Conservation (phyloP, 2,113 vertebrate genomes). For the Rana temporaria region DNA sequence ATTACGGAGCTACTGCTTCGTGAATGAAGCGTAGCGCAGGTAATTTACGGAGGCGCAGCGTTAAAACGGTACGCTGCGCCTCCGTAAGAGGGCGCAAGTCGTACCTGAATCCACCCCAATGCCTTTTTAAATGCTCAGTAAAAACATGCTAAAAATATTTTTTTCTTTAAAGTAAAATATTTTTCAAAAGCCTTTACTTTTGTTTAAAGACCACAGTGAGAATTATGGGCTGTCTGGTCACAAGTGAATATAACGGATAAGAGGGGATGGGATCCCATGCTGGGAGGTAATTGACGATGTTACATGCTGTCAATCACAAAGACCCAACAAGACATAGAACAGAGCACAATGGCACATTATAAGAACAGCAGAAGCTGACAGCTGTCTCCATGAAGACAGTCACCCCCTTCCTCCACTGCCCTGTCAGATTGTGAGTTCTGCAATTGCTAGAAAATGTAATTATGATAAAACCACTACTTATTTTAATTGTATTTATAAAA, state of each 20-base stretch:
- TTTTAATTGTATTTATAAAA: too few species aligned
- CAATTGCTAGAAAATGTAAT: background rate
- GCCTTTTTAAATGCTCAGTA: too few species aligned
- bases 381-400: slow-evolving; percentile 15
- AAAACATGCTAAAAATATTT: too few species aligned
- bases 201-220: background rate
- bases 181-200: background rate
- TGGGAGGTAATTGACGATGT: slow-evolving; percentile 37
- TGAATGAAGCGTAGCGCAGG: too few species aligned
- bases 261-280: slow-evolving; percentile 25
- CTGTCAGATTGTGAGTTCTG: slow-evolving; percentile 18
- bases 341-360: slow-evolving; percentile 23
- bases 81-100: too few species aligned
- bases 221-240: slow-evolving; percentile 23
- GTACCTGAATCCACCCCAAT: too few species aligned
- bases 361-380: slow-evolving; percentile 22
- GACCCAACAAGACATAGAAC: slow-evolving; percentile 12
- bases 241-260: slow-evolving; percentile 2
- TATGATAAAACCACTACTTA: background rate
- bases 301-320: slow-evolving; percentile 19
- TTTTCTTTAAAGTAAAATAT: too few species aligned
- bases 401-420: slow-evolving; percentile 20
- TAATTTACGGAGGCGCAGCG: too few species aligned
- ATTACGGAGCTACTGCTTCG: too few species aligned
- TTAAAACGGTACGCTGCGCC: too few species aligned